Conservation (phyloP, 2,797 vertebrate genomes). For the Rhincodon typus region DNA sequence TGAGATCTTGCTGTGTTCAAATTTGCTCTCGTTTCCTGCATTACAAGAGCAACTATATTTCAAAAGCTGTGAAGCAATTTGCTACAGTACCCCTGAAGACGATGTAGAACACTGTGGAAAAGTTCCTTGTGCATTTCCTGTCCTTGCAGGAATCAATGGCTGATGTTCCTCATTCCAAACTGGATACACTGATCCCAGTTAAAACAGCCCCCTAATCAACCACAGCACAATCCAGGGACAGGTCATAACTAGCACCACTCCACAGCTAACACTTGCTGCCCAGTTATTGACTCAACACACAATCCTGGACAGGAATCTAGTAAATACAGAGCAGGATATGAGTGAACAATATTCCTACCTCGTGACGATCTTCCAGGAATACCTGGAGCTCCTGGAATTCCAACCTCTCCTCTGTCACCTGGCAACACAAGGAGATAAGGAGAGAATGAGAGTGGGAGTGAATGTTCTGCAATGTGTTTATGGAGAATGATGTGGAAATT, state of each 20-base stretch:
- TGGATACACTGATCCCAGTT: background rate
- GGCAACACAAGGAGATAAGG: background rate
- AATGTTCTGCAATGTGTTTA: background rate
- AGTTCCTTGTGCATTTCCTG: background rate
- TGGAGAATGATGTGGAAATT: background rate
- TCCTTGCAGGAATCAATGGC: background rate
- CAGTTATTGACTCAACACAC: background rate
- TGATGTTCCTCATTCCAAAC: background rate
- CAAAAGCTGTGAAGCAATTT: background rate
- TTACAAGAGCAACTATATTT: background rate
- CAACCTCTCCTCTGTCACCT: background rate
- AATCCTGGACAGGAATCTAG: background rate
- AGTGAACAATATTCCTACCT: background rate
- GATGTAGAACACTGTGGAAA: background rate
- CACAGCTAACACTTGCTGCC: background rate
- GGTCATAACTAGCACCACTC: background rate
- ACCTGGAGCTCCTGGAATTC: slow-evolving; percentile 19
- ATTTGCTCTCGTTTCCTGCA: background rate
- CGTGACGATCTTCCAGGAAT: background rate
- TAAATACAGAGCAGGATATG: background rate
- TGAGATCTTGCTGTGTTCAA: background rate
- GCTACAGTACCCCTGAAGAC: background rate
- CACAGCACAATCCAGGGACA: too few species aligned
- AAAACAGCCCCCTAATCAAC: too few species aligned
- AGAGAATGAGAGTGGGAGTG: background rate